These are phyloP conservation scores for Xiphophorus couchianus DNA, from an alignment of 2,113 vertebrate genomes.

Conservation along the genomic window DNA sequence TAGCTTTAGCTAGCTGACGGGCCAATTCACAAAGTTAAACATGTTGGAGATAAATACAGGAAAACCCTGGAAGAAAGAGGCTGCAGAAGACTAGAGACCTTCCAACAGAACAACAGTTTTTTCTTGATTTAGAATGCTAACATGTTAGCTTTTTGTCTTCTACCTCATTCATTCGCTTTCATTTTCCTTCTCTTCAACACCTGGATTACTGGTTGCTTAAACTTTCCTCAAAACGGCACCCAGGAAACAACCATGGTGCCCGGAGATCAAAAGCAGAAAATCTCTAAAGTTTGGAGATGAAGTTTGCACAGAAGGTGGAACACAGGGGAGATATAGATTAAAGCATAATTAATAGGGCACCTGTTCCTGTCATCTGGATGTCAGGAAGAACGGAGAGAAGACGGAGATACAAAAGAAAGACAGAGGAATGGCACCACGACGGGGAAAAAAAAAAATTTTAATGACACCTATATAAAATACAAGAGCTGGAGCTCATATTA, in stretches of 20 bases:
- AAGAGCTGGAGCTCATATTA: slow-evolving; percentile 71
- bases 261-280: not conserved
- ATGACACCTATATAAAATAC: slow-evolving; percentile 65
- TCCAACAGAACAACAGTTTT: too few species aligned
- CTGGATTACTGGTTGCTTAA: not conserved
- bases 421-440: slow-evolving; percentile 17
- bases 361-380: slow-evolving; percentile 70
- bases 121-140: too few species aligned
- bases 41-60: too few species aligned
- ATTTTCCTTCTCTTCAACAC: not conserved
- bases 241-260: not conserved
- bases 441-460: slow-evolving; percentile 38
- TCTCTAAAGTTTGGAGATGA: slow-evolving; percentile 19
- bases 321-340: slow-evolving; percentile 48
- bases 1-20: too few species aligned
- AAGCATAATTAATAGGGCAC: slow-evolving; percentile 74
- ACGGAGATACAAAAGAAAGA: not conserved
- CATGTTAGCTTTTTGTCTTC: too few species aligned
- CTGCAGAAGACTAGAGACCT: too few species aligned
- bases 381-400: slow-evolving; percentile 11
- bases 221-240: not conserved
- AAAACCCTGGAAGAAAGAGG: too few species aligned
- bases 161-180: too few species aligned
- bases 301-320: slow-evolving; percentile 26
- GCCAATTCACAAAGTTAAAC: too few species aligned